Percentiles rank a stretch among this genome's conserved stretches.
These are phyloP conservation scores for Thelaira solivaga DNA, from an alignment of 2,888 invertebrate species.

Conservation along the genomic window DNA sequence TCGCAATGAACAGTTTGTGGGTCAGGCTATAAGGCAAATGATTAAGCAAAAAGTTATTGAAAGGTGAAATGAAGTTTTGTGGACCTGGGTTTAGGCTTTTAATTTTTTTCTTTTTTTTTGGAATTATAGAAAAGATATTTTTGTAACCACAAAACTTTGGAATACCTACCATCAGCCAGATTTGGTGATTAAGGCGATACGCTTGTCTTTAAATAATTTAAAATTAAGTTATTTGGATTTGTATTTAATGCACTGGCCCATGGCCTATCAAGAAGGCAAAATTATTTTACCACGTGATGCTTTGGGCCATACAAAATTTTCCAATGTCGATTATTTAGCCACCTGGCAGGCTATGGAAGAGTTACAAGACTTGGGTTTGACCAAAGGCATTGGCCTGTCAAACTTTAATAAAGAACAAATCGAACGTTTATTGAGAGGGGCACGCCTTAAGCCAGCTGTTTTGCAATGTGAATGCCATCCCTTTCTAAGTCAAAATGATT, in stretches of 20 bases:
- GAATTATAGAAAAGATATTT: constrained; percentile 80
- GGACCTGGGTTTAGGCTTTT: neutral
- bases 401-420: constrained; percentile 89
- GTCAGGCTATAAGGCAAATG: constrained; percentile 81
- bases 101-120: neutral
- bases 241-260: constrained; percentile 95
- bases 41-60: constrained; percentile 83
- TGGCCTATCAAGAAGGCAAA: constrained; percentile 84
- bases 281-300: constrained; percentile 80
- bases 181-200: constrained; percentile 84
- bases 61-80: constrained; percentile 76
- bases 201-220: constrained; percentile 83
- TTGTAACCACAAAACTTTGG: constrained; percentile 90
- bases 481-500: constrained; percentile 84
- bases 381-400: constrained; percentile 83
- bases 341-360: constrained; percentile 87
- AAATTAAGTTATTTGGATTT: constrained; percentile 88
- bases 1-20: constrained; percentile 86
- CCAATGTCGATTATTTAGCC: constrained; percentile 84
- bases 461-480: constrained; percentile 88
- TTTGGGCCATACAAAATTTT: constrained; percentile 80
- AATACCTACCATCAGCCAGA: constrained; percentile 90
- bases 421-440: constrained; percentile 80
- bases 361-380: constrained; percentile 82
- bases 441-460: constrained; percentile 81